Base-by-base conservation (phyloP, 2,888 invertebrate genomes). In the Tetrapedia diversipes region DNA sequence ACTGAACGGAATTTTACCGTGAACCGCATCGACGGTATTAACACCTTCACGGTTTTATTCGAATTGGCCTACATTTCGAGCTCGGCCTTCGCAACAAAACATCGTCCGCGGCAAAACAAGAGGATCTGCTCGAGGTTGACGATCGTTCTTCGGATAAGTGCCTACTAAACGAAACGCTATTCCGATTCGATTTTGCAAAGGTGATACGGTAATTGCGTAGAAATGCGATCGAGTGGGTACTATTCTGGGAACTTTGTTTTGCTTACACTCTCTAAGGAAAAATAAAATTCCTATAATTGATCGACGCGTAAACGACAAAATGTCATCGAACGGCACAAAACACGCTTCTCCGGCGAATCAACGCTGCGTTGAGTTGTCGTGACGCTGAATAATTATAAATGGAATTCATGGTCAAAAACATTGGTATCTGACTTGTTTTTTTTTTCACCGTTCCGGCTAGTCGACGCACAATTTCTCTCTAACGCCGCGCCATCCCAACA, bases 301-400 rank as follows among this genome's bases (percentile, higher is more conserved):
- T n/a, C n/a, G n/a, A n/a, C n/a, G n/a, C n/a, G n/a, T n/a, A 60
- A 29, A 39, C 57, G 19, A 60, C 57, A 19, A 45, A 59, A 49
- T 27, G 37, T n/a, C 1, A 22, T 11, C 16, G 43, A 16, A 22
- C 4, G 27, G 6, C 53, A n/a, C 49, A 59, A 64, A 61, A n/a
- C n/a, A n/a, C 51, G 27, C 27, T 56, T 53, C 65, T 24, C 4
- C 3, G 10, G n/a, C 16, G 41, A 49, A 75, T 71, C 41, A 43
- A 54, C 22, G 49, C 16, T 8, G 29, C 3, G n/a, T n/a, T n/a
- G n/a, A n/a, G n/a, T n/a, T 7, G 29, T 72, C 53, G 37, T 24
- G 71, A 72, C 19, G 39, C 43, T 39, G 76, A 71, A 81, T 81
- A 77, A 56, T 71, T 70, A 16, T 39, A 77, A 69, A 60, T 47